phyloP scores from a whole-genome alignment of 64 coral and sea anemone species.

The Montipora capricornis region DNA sequence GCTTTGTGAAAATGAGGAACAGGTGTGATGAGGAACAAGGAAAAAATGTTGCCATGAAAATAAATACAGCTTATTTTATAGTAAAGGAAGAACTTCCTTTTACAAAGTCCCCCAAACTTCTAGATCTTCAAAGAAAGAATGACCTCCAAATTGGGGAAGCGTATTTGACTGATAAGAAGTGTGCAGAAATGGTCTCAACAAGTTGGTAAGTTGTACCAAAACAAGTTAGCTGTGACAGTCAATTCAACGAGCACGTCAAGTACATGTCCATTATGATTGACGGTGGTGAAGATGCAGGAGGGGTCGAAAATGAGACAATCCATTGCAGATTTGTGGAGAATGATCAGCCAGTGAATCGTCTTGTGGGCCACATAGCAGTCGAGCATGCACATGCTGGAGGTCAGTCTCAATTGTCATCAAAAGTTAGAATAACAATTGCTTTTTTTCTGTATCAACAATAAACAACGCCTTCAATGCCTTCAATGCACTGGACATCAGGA shows the following conservation, averaged over 20 bases:
- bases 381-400: slow-evolving; percentile 40
- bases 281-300: slow-evolving; percentile 27
- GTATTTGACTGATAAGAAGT: slow-evolving; percentile 27
- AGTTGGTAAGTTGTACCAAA: slow-evolving; percentile 11
- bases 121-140: slow-evolving; percentile 31
- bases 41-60: background rate
- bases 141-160: slow-evolving; percentile 21
- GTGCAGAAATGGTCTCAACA: slow-evolving; percentile 38
- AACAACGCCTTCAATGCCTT: slow-evolving; percentile 30
- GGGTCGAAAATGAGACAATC: slow-evolving; percentile 37
- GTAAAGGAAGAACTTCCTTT: slow-evolving; percentile 44
- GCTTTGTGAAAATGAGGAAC: slow-evolving; percentile 23
- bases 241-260: background rate
- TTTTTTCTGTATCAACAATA: background rate
- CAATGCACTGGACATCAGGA: background rate
- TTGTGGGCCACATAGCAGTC: slow-evolving; percentile 50
- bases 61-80: slow-evolving; percentile 15
- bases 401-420: slow-evolving; percentile 26
- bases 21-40: slow-evolving; percentile 7
- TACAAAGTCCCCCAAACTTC: slow-evolving; percentile 26
- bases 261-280: slow-evolving; percentile 47
- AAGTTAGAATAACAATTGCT: slow-evolving; percentile 13
- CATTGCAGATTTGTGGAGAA: slow-evolving; percentile 42
- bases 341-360: slow-evolving; percentile 45
- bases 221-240: slow-evolving; percentile 28